These are phyloP conservation scores for Panagrolaimus sp. DNA, from an alignment of 1,140 invertebrate genomes.

Conservation along the genomic window DNA sequence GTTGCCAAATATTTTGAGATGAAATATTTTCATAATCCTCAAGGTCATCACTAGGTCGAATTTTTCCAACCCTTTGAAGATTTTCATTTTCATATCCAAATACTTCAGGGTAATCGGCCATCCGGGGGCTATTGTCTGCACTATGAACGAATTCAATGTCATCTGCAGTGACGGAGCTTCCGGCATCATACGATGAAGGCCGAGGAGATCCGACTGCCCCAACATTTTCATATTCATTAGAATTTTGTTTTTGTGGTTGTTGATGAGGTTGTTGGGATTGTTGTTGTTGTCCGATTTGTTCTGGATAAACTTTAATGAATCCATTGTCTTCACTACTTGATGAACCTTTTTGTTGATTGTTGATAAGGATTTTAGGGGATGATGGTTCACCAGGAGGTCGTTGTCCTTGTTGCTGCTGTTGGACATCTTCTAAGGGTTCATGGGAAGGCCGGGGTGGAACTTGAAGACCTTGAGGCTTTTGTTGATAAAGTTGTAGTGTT, in stretches of 20 bases:
- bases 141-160: slow-evolving; percentile 6
- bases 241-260: not conserved
- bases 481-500: not conserved
- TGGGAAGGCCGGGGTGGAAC: not conserved
- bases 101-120: not conserved
- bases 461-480: not conserved
- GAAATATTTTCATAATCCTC: no score
- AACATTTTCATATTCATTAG: no score
- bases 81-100: no score
- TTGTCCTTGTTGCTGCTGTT: not conserved
- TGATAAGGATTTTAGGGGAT: not conserved
- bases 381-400: not conserved
- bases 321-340: slow-evolving; percentile 40
- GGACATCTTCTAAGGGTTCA: not conserved
- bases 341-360: slow-evolving; percentile 21
- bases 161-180: slow-evolving; percentile 2
- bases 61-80: no score
- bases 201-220: not conserved
- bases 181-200: not conserved
- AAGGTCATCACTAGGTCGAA: no score
- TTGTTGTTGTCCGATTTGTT: not conserved
- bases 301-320: slow-evolving; percentile 36
- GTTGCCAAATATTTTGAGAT: no score
- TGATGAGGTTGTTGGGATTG: not conserved
- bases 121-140: not conserved